These are phyloP conservation scores for Diadumene lineata DNA, from an alignment of 92 coral and sea anemone species.

Conservation along the genomic window DNA sequence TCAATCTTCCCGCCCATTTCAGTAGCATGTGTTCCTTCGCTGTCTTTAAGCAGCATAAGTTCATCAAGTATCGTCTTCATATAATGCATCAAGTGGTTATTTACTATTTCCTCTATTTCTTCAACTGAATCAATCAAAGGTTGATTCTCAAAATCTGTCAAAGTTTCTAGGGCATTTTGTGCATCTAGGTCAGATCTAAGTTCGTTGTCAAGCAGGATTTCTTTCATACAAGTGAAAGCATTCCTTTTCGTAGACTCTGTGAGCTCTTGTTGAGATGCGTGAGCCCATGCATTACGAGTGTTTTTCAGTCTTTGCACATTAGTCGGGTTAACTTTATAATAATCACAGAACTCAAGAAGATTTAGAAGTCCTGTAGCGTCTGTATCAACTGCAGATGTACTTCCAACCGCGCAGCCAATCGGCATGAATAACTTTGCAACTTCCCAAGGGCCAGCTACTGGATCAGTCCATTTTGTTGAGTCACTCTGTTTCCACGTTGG, in stretches of 20 bases:
- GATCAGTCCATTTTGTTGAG: conserved; percentile 63
- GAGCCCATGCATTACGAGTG: conserved; percentile 77
- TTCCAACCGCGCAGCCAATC: conserved; percentile 45
- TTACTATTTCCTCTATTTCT: conserved; percentile 26
- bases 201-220: conserved; percentile 66
- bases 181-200: conserved; percentile 47
- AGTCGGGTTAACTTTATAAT: conserved; percentile 35
- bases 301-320: conserved; percentile 49
- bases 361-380: conserved; percentile 80
- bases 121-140: conserved; percentile 24
- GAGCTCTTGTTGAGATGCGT: conserved; percentile 69
- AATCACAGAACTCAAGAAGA: conserved; percentile 54
- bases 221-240: conserved; percentile 50
- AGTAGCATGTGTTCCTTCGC: not conserved
- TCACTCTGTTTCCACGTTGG: conserved; percentile 77
- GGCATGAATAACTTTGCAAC: conserved; percentile 84
- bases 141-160: conserved; percentile 36
- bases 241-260: conserved; percentile 36
- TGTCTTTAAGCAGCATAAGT: not conserved
- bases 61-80: conserved; percentile 12
- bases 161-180: conserved; percentile 33
- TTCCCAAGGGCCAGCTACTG: conserved; percentile 79
- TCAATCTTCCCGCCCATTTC: not conserved
- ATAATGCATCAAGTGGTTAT: conserved; percentile 3
- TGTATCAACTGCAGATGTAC: conserved; percentile 51